A percentile compares a stretch with the other conserved stretches of the same genome.
Evolutionary conservation across 2,113 vertebrate species (phyloP).

Genomic region (Alethe diademata): DNA sequence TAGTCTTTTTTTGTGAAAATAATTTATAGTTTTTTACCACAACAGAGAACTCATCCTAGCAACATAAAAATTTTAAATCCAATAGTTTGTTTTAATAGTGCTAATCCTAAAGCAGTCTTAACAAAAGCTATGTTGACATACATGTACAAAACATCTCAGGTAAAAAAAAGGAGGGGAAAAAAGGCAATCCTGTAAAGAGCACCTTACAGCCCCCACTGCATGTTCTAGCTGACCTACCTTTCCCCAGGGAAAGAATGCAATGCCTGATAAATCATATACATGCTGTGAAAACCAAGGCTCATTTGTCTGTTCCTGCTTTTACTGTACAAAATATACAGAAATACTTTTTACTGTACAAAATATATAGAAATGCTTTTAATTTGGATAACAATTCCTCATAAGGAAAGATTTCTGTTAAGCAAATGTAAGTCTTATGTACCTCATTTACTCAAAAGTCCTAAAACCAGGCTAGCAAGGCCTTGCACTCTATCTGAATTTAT

Average conservation of each 20-base stretch:
- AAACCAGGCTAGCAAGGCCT: neutral
- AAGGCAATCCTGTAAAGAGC: neutral
- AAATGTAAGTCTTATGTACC: neutral
- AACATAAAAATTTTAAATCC: neutral
- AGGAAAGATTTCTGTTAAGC: neutral
- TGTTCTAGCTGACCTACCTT: slow-evolving; percentile 25
- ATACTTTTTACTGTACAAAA: neutral
- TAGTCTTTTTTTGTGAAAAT: slow-evolving; percentile 49
- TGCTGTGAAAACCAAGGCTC: neutral
- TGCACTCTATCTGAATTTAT: neutral
- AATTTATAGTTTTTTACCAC: slow-evolving; percentile 31
- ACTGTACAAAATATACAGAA: neutral
- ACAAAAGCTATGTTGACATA: neutral
- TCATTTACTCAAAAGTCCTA: neutral
- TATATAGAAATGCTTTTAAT: neutral
- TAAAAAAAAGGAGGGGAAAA: neutral
- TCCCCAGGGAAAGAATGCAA: neutral
- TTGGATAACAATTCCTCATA: neutral
- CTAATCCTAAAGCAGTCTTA: slow-evolving; percentile 16
- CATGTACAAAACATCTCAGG: neutral
- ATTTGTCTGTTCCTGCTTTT: neutral
- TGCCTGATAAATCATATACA: neutral
- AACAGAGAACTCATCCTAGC: slow-evolving; percentile 27
- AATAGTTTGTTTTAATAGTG: neutral
- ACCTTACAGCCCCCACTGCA: neutral